Conservation (phyloP, 2,113 vertebrate genomes). For the Boleophthalmus pectinirostris region DNA sequence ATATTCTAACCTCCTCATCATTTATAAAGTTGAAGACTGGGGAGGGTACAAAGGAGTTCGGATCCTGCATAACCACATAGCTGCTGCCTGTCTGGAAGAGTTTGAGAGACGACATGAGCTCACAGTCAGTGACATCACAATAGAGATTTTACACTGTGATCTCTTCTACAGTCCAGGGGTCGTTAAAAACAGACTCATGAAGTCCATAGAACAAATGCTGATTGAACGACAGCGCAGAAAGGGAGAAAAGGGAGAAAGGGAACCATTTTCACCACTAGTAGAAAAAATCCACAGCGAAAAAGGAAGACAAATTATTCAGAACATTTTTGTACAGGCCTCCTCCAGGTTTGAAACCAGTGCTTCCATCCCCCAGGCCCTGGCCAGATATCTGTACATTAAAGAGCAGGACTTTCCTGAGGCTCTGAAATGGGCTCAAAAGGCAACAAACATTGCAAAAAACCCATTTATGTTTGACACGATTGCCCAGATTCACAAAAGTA, state of each 20-base stretch:
- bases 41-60: slow-evolving; percentile 36
- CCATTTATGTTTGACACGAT: slow-evolving; percentile 79
- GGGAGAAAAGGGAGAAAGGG: slow-evolving; percentile 43
- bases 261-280: slow-evolving; percentile 58
- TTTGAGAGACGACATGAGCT: slow-evolving; percentile 12
- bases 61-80: slow-evolving; percentile 44
- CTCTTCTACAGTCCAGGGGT: slow-evolving; percentile 54
- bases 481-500: slow-evolving; percentile 79
- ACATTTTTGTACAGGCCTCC: slow-evolving; percentile 63
- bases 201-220: slow-evolving; percentile 41
- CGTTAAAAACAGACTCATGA: slow-evolving; percentile 45
- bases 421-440: slow-evolving; percentile 71
- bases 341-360: slow-evolving; percentile 33
- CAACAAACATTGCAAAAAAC: slow-evolving; percentile 73
- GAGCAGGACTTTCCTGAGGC: slow-evolving; percentile 47
- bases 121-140: not conserved
- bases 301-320: slow-evolving; percentile 31
- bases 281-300: slow-evolving; percentile 42
- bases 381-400: slow-evolving; percentile 60
- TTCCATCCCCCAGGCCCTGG: slow-evolving; percentile 64
- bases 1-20: slow-evolving; percentile 48
- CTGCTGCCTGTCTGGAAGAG: slow-evolving; percentile 52
- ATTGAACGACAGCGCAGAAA: slow-evolving; percentile 52
- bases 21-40: not conserved
- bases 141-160: slow-evolving; percentile 53